Base-by-base conservation (phyloP, 2,113 vertebrate genomes). In the Actenoides hombroni region DNA sequence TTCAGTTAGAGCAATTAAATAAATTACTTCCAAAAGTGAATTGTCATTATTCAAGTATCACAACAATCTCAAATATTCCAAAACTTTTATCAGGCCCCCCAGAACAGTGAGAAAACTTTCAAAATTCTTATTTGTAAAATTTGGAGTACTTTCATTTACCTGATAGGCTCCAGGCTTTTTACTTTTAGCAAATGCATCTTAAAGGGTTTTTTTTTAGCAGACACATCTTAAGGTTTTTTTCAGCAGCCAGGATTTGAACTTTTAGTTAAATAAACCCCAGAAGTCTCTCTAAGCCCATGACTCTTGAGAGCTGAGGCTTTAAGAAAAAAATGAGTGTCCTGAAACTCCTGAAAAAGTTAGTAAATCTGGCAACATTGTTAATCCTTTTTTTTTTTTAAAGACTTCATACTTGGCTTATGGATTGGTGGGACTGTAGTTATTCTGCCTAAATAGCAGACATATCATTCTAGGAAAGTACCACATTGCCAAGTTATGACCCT, bases 11-110 rank as follows among this genome's bases (percentile, higher is more conserved):
- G 73, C 39, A 86, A 12, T 53, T 78, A 51, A 92, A 86, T 77
- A 68, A 79, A 86, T 51, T 70, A 42, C 48, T 90, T 93, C 39
- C 69, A 78, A 64, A 93, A 96, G 64, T 86, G 65, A 90, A 90
- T 37, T 48, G 39, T 16, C 24, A 61, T 92, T 49, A 33, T 11
- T 86, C 10, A 1, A n/a, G 35, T 64, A 71, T n/a, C 74, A 17
- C 46, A 40, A 88, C 31, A 85, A 73, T 78, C 61, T 82, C 61
- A 90, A 79, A 79, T 94, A 92, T 74, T 93, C 64, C 39, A 86
- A 90, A 95, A 88, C 21, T 46, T 20, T 51, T 57, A 48, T 40
- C 14, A 48, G 13, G n/a, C 31, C 28, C 9, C 20, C 56, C 20
- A 75, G 81, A 93, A 68, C 16, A 57, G 5, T 71, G 35, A 54